Evolutionary conservation across 1,140 invertebrate genomes (phyloP).

Genomic region (Panonychus citri): DNA sequence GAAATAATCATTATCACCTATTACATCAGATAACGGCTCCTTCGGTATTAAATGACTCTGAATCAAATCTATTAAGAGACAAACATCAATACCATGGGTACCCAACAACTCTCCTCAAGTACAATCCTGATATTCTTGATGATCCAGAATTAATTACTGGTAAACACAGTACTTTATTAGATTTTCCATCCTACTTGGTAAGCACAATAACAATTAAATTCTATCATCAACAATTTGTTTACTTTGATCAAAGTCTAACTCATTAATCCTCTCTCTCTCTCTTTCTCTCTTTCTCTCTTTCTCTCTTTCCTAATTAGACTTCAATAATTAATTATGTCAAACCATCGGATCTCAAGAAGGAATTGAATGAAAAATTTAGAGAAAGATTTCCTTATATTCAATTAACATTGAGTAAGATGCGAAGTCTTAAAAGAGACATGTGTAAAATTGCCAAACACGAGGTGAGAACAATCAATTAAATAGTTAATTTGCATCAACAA

Average conservation of each 20-base stretch:
- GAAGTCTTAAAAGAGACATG: conserved; percentile 75
- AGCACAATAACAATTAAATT: conserved; percentile 1
- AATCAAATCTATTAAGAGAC: not conserved
- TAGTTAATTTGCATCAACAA: too few species aligned
- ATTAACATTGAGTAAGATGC: conserved; percentile 80
- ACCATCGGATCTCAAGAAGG: conserved; percentile 86
- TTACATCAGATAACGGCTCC: not conserved
- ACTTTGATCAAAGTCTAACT: not conserved
- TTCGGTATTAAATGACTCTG: not conserved
- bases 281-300: not conserved
- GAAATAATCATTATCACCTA: not conserved
- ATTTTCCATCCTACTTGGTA: conserved; percentile 84
- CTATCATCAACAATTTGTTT: too few species aligned
- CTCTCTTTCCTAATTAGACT: too few species aligned
- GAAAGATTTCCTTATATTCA: conserved; percentile 86
- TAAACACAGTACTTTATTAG: conserved; percentile 76
- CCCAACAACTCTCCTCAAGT: conserved; percentile 19
- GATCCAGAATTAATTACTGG: conserved; percentile 85
- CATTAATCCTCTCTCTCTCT: not conserved
- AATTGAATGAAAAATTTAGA: conserved; percentile 87
- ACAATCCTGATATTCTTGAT: conserved; percentile 69
- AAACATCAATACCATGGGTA: not conserved
- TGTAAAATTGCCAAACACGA: conserved; percentile 50
- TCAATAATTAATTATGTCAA: conserved; percentile 91
- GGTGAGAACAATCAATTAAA: conserved; percentile 8